Evolutionary conservation across 2,113 vertebrate genomes (phyloP).

Genomic region (Donacobius atricapilla): DNA sequence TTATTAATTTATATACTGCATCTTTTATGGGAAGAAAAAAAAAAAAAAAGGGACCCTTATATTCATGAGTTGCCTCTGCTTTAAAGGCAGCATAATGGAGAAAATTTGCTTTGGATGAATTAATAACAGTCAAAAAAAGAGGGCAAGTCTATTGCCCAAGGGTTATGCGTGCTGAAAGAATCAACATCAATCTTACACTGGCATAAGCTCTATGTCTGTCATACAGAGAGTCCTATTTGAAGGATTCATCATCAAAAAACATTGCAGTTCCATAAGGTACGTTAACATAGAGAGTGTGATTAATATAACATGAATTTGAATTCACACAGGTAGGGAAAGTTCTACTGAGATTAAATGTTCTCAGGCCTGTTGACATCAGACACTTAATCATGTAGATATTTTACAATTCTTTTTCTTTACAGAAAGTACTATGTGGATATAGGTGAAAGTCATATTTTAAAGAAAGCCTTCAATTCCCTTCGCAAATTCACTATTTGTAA

Average conservation of each 20-base stretch:
- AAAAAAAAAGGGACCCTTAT: neutral
- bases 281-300: neutral
- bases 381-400: neutral
- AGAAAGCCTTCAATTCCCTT: neutral
- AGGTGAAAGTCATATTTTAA: neutral
- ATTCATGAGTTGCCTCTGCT: neutral
- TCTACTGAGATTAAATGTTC: slow-evolving; percentile 14
- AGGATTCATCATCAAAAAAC: slow-evolving; percentile 11
- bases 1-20: neutral
- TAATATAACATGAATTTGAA: slow-evolving; percentile 21
- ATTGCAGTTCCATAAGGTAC: neutral
- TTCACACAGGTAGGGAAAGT: neutral
- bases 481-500: neutral
- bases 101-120: slow-evolving; percentile 5
- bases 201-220: neutral
- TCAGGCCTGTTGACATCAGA: neutral
- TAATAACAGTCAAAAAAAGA: neutral
- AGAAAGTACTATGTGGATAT: neutral
- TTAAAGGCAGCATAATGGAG: neutral
- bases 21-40: neutral
- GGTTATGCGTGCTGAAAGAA: neutral
- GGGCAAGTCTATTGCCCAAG: neutral
- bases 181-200: neutral
- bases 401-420: neutral
- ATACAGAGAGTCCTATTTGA: neutral